These are phyloP conservation scores for Takifugu flavidus DNA, from an alignment of 2,113 vertebrate genomes.

Conservation along the genomic window DNA sequence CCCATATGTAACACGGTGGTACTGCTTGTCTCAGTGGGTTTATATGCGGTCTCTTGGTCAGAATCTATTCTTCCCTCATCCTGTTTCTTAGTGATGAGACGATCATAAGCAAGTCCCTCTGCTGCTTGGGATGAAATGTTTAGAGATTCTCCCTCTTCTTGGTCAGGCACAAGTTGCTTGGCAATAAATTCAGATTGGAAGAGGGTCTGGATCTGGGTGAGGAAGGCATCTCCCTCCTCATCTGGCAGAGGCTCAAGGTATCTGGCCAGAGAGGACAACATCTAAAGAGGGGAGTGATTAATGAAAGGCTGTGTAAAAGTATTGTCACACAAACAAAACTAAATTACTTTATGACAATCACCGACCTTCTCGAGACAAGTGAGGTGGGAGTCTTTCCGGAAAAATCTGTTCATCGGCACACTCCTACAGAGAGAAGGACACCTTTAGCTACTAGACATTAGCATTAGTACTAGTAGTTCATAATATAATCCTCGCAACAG, in stretches of 20 bases:
- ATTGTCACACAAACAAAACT: not conserved
- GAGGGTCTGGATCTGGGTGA: constrained; percentile 85
- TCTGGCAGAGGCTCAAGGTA: constrained; percentile 82
- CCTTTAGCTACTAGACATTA: not conserved
- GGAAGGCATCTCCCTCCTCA: constrained; percentile 81
- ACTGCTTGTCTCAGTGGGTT: constrained; percentile 15
- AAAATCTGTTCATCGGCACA: constrained; percentile 89
- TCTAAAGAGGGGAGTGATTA: constrained; percentile 65
- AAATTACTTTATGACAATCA: not conserved
- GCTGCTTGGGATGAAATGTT: constrained; percentile 18
- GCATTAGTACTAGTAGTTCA: not conserved
- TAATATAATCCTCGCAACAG: not conserved
- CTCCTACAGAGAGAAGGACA: constrained; percentile 69
- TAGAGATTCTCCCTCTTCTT: constrained; percentile 52
- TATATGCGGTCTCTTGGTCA: not conserved
- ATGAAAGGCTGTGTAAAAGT: not conserved
- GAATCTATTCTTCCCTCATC: constrained; percentile 8
- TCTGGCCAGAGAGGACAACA: constrained; percentile 87
- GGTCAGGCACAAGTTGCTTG: constrained; percentile 54
- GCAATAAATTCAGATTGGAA: constrained; percentile 82
- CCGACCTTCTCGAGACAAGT: constrained; percentile 95
- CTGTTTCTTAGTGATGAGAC: constrained; percentile 16
- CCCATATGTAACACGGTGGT: constrained; percentile 57
- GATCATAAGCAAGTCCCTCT: constrained; percentile 14
- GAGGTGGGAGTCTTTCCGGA: constrained; percentile 86